phyloP scores from a whole-genome alignment of 2,797 vertebrate species.

The Staurois parvus region DNA sequence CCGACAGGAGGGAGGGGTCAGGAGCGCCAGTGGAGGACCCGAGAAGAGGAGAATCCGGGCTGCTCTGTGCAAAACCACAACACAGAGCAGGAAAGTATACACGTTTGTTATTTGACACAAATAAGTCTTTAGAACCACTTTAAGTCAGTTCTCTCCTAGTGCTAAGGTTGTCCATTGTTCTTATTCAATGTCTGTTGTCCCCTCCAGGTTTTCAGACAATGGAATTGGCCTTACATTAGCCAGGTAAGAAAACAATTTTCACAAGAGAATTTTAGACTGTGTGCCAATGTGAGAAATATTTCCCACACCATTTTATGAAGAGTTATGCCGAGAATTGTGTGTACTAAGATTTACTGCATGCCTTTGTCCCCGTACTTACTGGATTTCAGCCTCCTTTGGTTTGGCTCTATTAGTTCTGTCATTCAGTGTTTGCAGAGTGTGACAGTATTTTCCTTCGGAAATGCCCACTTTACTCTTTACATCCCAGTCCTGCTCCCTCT shows the following conservation, averaged over 20 bases:
- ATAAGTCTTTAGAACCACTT: too few relatives aligned
- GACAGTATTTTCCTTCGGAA: conserved; percentile 42
- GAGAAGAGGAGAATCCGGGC: too few relatives aligned
- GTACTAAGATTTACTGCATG: background rate
- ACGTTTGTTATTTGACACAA: too few relatives aligned
- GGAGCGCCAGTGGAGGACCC: too few relatives aligned
- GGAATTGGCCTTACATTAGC: conserved; percentile 72
- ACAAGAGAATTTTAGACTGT: background rate
- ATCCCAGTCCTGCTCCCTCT: conserved; percentile 3
- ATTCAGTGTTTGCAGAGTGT: background rate
- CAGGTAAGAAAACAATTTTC: conserved; percentile 65
- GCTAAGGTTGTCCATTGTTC: background rate
- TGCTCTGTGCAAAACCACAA: too few relatives aligned
- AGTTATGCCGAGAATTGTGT: background rate
- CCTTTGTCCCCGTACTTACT: background rate
- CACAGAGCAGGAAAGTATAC: too few relatives aligned
- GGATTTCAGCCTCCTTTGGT: background rate
- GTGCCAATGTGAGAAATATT: background rate
- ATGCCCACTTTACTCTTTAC: conserved; percentile 34
- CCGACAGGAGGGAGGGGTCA: too few relatives aligned
- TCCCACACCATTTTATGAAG: background rate
- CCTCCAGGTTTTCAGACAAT: conserved; percentile 70
- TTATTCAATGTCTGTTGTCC: background rate
- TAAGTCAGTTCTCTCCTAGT: too few relatives aligned
- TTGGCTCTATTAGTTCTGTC: conserved; percentile 5